phyloP scores from a whole-genome alignment of 92 coral and sea anemone species.

The Montipora capitata region DNA sequence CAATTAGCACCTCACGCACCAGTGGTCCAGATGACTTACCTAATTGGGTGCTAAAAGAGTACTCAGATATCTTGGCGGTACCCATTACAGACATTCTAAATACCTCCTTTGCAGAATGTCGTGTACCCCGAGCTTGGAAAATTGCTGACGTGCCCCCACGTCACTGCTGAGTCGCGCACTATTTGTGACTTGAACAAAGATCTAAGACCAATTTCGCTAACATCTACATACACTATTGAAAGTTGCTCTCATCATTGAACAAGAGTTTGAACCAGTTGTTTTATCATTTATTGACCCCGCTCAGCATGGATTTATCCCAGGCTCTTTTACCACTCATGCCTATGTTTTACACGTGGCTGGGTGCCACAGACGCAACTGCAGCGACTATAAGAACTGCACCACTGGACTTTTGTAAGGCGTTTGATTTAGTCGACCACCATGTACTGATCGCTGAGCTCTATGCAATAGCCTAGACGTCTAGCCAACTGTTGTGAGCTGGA shows the following conservation, averaged over 20 bases:
- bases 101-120: slow-evolving; percentile 55
- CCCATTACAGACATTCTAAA: slow-evolving; percentile 61
- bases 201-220: slow-evolving; percentile 59
- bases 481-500: no score
- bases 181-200: slow-evolving; percentile 49
- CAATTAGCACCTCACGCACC: slow-evolving; percentile 39
- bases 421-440: no score
- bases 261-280: slow-evolving; percentile 42
- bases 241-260: slow-evolving; percentile 29
- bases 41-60: slow-evolving; percentile 62
- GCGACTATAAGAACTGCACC: no score
- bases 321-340: slow-evolving; percentile 2
- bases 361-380: no score
- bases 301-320: neutral
- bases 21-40: slow-evolving; percentile 76
- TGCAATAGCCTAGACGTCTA: no score
- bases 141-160: slow-evolving; percentile 64
- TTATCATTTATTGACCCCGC: slow-evolving; percentile 41
- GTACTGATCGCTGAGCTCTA: no score
- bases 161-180: slow-evolving; percentile 47
- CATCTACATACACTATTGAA: slow-evolving; percentile 67
- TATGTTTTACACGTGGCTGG: no score
- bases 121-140: slow-evolving; percentile 62
- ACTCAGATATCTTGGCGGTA: slow-evolving; percentile 71
- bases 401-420: no score